These are phyloP conservation scores for Erpornis zantholeuca DNA, from an alignment of 2,113 vertebrate genomes.

Conservation along the genomic window DNA sequence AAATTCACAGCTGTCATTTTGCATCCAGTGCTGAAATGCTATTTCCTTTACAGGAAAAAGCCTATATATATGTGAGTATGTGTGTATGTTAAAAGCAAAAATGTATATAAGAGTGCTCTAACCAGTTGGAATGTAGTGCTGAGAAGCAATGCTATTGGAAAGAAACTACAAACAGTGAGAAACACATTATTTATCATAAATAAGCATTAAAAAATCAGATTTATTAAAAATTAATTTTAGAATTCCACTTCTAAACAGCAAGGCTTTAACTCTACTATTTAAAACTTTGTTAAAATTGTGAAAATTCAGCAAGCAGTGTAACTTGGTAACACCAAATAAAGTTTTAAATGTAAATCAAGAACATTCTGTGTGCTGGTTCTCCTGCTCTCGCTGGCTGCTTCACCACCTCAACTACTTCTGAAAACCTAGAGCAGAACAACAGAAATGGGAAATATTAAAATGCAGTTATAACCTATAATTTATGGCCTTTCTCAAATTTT, in stretches of 20 bases:
- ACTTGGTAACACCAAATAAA: neutral
- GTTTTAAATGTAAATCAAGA: neutral
- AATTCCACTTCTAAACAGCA: neutral
- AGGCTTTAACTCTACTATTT: neutral
- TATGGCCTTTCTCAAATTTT: neutral
- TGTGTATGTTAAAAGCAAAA: neutral
- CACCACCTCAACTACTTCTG: neutral
- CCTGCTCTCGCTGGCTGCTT: rapidly evolving
- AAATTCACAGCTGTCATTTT: neutral
- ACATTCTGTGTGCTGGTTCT: neutral
- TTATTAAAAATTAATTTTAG: neutral
- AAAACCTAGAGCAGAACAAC: neutral
- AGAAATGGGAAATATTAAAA: neutral
- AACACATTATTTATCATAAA: neutral
- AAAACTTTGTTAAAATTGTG: neutral
- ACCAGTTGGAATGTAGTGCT: neutral
- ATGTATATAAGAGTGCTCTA: neutral
- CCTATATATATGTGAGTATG: rapidly evolving
- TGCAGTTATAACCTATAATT: neutral
- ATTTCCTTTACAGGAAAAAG: neutral
- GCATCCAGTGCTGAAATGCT: neutral
- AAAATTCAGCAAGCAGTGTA: neutral
- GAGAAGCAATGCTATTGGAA: neutral
- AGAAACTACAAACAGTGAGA: neutral
- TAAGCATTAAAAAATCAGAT: neutral